Evolutionary conservation across 2,888 invertebrate species (phyloP), one percentile per base, ranked within the genome.

Genomic region (Ophioninae sp.): DNA sequence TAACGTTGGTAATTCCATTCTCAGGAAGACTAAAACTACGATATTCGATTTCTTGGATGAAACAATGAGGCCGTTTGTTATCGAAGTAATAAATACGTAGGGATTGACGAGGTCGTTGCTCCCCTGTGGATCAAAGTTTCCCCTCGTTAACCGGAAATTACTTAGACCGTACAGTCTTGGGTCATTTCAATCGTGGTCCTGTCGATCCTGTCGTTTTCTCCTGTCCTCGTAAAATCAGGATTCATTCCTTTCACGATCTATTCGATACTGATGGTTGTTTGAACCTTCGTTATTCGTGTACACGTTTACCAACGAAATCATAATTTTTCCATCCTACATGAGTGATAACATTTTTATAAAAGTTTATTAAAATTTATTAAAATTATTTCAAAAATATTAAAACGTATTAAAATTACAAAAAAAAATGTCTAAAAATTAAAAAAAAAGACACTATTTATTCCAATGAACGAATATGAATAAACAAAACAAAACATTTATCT

Each of bases 11-110:
- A 64, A 30, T 30, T 39, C n/a, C 76, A 39, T 37, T 21, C 39
- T 17, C 68, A 67, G 75, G 72, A 78, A 81, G 67, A 56, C 61
- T 73, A 78, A 69, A 74, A 70, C 50, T 56, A 68, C 74, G 68
- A 74, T 70, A 56, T 70, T 39, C 50, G n/a, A 59, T 67, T 57
- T 85, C 86, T 85, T 86, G 79, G 78, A 73, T 81, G 83, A 87
- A 90, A 90, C 90, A 90, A 91, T 89, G 88, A 87, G 88, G 89
- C 89, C 89, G 91, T 91, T 91, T 90, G 92, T 92, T 90, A 87
- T 87, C 84, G 81, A 70, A 79, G 83, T 85, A 86, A 89, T 86
- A 86, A 79, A 68, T 79, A 69, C 73, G 82, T 81, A 59, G 74
- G 70, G 78, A 84, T 83, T 82, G 84, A 82, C 84, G 82, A 76